Conservation (phyloP, 2,888 invertebrate species). For the Melikaiella ostensackeni region DNA sequence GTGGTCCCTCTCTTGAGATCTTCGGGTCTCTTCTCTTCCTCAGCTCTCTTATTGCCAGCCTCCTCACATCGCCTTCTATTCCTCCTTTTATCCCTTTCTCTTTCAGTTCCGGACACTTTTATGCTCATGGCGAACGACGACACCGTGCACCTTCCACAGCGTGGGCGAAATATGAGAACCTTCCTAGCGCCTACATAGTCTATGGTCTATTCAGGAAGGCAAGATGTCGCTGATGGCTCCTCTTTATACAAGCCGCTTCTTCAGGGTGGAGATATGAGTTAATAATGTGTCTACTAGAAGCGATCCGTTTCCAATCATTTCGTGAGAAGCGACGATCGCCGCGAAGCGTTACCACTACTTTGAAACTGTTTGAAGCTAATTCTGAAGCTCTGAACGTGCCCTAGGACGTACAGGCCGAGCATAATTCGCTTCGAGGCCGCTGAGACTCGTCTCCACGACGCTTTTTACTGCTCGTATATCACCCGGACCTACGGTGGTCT, state of each 20-base stretch:
- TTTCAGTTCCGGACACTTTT: constrained; percentile 68
- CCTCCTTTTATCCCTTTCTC: constrained; percentile 46
- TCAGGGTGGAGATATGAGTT: constrained; percentile 13
- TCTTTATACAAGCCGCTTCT: constrained; percentile 44
- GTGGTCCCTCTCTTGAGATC: constrained; percentile 72
- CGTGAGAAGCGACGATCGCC: constrained; percentile 48
- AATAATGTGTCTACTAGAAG: constrained; percentile 24
- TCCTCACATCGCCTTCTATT: constrained; percentile 43
- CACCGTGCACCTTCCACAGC: constrained; percentile 67
- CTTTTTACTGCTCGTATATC: constrained; percentile 68
- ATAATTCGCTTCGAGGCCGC: constrained; percentile 35
- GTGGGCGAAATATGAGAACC: constrained; percentile 71
- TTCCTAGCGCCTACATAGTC: constrained; percentile 44
- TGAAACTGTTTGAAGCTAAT: constrained; percentile 57
- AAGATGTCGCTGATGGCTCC: constrained; percentile 50
- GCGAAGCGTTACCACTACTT: constrained; percentile 56
- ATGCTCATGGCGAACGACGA: constrained; percentile 73
- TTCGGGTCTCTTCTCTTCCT: constrained; percentile 60
- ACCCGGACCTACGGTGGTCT: constrained; percentile 50
- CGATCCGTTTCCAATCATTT: constrained; percentile 47
- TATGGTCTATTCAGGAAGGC: constrained; percentile 46
- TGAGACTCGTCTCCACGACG: constrained; percentile 56
- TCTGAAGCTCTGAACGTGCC: constrained; percentile 44
- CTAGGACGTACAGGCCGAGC: constrained; percentile 17
- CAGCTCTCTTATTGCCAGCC: constrained; percentile 26